Percentiles rank a stretch among this genome's conserved stretches.
phyloP scores from a whole-genome alignment of 2,888 invertebrate species.

The Luperina testacea region DNA sequence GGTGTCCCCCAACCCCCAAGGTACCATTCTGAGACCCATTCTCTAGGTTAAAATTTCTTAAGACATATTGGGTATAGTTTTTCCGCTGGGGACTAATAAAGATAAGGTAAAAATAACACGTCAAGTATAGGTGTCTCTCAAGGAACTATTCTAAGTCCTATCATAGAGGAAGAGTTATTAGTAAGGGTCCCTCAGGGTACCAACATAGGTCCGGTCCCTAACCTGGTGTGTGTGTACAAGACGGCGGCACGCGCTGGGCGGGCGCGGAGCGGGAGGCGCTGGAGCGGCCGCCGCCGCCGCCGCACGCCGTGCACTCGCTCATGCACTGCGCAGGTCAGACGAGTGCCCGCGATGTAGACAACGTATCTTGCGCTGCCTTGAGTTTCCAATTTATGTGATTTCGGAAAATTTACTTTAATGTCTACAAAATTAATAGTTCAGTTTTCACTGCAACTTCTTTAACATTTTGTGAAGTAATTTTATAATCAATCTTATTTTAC shows the following conservation, averaged over 20 bases:
- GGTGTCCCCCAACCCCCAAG: slow-evolving; percentile 60
- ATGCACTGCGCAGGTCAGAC: slow-evolving; percentile 95
- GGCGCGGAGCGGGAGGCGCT: slow-evolving; percentile 88
- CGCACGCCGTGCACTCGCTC: slow-evolving; percentile 91
- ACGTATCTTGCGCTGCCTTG: neutral
- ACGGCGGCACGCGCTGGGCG: slow-evolving; percentile 84
- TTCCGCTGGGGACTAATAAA: neutral
- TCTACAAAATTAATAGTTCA: too few species aligned
- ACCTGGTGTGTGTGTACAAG: slow-evolving; percentile 68
- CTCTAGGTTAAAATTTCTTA: neutral
- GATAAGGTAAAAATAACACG: neutral
- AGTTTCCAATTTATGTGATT: slow-evolving; percentile 35
- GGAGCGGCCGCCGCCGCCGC: slow-evolving; percentile 93
- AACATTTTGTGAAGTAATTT: neutral
- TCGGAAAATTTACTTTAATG: neutral
- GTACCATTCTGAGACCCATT: slow-evolving; percentile 31
- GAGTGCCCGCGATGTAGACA: neutral
- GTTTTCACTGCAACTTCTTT: neutral
- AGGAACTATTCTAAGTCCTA: neutral
- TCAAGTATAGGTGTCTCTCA: neutral
- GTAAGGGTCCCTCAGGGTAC: slow-evolving; percentile 14
- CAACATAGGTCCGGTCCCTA: neutral
- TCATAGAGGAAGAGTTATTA: neutral
- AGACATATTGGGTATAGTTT: neutral
- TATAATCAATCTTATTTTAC: neutral